Percentiles rank a stretch among this genome's conserved stretches.
Evolutionary conservation across 2,113 vertebrate genomes (phyloP).

Genomic region (Aramus guarauna): DNA sequence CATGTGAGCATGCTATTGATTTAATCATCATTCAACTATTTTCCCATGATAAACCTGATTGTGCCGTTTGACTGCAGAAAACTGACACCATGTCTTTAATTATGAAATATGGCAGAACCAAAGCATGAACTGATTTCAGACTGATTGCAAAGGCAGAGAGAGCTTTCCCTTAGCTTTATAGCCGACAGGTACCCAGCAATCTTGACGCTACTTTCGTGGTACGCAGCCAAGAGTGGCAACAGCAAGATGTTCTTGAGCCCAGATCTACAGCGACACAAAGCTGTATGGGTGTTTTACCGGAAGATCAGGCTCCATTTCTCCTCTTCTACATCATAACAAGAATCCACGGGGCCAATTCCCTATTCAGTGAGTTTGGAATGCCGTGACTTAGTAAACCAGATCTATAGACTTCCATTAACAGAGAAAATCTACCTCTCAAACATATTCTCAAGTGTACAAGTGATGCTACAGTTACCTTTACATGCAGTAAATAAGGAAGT

Average conservation of each 20-base stretch:
- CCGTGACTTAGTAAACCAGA: neutral
- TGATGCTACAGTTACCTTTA: neutral
- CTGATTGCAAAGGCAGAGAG: neutral
- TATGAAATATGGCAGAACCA: neutral
- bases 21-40: slow-evolving; percentile 3
- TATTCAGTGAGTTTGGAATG: neutral
- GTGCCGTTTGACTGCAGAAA: neutral
- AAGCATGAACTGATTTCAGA: neutral
- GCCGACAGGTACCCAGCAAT: neutral
- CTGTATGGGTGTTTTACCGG: neutral
- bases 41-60: neutral
- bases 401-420: neutral
- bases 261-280: neutral
- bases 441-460: neutral
- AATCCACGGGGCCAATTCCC: neutral
- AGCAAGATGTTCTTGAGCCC: neutral
- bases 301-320: neutral
- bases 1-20: neutral
- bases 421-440: neutral
- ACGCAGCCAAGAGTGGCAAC: neutral
- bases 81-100: neutral
- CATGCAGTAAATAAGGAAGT: rapidly evolving
- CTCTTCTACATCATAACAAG: neutral
- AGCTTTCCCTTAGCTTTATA: neutral
- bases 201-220: neutral